Base-by-base conservation (phyloP, 2,888 invertebrate species). In the Sphinx pinastri region DNA sequence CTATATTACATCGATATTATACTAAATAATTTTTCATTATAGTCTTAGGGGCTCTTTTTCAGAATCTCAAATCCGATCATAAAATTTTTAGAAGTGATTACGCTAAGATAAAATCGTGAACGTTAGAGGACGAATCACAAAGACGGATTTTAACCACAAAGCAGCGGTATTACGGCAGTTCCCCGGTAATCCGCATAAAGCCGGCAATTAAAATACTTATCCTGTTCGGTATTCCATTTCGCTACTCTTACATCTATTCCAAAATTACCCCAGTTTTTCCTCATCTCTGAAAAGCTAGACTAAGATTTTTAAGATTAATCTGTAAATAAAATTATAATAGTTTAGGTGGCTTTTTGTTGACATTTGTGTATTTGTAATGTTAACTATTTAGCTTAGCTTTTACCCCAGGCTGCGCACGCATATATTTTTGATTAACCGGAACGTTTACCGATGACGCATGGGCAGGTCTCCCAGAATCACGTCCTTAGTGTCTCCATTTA, bases 171-270 rank as follows among this genome's bases (percentile, higher is more conserved):
- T 85, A 85, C 79, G 77, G 74, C 76, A 80, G 76, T 80, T 82
- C 79, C 78, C 80, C 78, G 72, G 76, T 89, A 87, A 90, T 88
- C 90, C 87, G 83, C 83, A 84, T 84, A 82, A 87, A 87, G 83
- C 84, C 81, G 79, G 84, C 88, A 89, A 88, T 90, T 89, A 90
- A 89, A 90, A 89, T 87, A 85, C 88, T 89, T 88, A 88, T 86
- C 83, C 83, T 79, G 78, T 74, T 78, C 77, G 76, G 81, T 82
- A 84, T 86, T 85, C 82, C 82, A 82, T 79, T 78, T 77, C 74
- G 72, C 73, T 70, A 75, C 71, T 75, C 72, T 75, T 71, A 73
- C 75, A 72, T 74, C 72, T 77, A 72, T 73, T 71, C 70, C 73
- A 68, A 79, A 79, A 76, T 75, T 75, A 71, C 72, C 60, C 74